Evolutionary conservation across 92 coral and sea anemone species (phyloP).

Genomic region (Montipora capitata): DNA sequence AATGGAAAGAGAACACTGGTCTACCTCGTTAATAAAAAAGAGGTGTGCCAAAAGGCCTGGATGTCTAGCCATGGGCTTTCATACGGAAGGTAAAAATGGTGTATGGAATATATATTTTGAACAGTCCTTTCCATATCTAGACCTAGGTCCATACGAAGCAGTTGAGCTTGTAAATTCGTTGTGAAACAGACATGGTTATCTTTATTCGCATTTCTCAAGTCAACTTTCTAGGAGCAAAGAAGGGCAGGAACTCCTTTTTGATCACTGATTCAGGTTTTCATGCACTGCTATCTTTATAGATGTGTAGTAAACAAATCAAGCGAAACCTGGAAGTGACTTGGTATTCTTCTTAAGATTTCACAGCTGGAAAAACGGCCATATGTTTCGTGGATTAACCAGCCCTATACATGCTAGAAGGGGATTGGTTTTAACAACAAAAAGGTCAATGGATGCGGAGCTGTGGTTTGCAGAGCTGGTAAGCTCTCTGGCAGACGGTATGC

Average conservation of each 20-base stretch:
- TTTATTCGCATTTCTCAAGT: neutral
- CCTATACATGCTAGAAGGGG: slow-evolving; percentile 21
- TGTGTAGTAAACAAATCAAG: neutral
- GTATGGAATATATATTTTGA: neutral
- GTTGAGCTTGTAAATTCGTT: neutral
- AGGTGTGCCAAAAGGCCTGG: slow-evolving; percentile 45
- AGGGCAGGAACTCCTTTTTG: neutral
- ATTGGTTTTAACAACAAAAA: neutral
- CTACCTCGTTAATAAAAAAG: slow-evolving; percentile 23
- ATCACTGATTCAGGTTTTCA: neutral
- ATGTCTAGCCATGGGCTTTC: slow-evolving; percentile 16
- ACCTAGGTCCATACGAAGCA: neutral
- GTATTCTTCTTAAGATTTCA: neutral
- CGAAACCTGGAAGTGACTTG: neutral
- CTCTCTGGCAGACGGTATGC: slow-evolving; percentile 41
- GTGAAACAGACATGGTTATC: neutral
- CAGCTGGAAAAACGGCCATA: neutral
- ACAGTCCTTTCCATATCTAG: neutral
- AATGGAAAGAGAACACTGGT: slow-evolving; percentile 11
- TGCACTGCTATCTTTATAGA: neutral
- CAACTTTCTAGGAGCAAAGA: neutral
- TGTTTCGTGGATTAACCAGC: neutral
- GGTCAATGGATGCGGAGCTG: slow-evolving; percentile 31
- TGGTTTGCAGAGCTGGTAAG: slow-evolving; percentile 31
- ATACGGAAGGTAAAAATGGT: slow-evolving; percentile 21